phyloP scores from a whole-genome alignment of 2,113 vertebrate species.

The Excalfactoria chinensis region DNA sequence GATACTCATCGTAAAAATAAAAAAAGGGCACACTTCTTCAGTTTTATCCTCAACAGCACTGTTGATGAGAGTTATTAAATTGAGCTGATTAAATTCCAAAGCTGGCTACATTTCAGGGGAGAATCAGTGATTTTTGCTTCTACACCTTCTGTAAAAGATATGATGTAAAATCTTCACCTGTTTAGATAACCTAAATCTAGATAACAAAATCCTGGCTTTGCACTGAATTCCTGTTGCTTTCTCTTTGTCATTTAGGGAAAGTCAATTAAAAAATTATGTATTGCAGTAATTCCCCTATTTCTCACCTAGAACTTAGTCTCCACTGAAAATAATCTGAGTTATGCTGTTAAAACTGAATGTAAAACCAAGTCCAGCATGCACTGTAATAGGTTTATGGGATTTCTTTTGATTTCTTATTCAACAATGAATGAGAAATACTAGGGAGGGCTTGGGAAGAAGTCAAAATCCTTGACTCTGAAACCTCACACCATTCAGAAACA shows the following conservation, averaged over 20 bases:
- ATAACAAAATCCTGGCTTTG: neutral
- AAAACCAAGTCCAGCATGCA: neutral
- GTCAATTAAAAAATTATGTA: neutral
- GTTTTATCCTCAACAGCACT: neutral
- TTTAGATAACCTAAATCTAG: neutral
- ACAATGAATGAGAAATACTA: neutral
- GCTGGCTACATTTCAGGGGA: neutral
- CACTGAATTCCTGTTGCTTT: neutral
- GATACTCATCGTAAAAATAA: neutral
- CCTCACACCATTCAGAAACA: conserved; percentile 11
- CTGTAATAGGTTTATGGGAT: neutral
- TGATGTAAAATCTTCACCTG: neutral
- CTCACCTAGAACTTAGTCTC: neutral
- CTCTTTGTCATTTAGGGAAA: neutral
- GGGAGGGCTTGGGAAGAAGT: conserved; percentile 14
- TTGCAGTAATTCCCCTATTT: neutral
- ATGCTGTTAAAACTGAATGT: neutral
- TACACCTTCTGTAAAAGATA: neutral
- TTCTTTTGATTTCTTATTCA: neutral
- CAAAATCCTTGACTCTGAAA: conserved; percentile 19
- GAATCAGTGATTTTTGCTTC: neutral
- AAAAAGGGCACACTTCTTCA: neutral
- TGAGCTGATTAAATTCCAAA: neutral
- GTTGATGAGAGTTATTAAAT: neutral
- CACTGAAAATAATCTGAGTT: neutral